Conservation (phyloP, 2,797 vertebrate genomes). For the Poecilia gillii region DNA sequence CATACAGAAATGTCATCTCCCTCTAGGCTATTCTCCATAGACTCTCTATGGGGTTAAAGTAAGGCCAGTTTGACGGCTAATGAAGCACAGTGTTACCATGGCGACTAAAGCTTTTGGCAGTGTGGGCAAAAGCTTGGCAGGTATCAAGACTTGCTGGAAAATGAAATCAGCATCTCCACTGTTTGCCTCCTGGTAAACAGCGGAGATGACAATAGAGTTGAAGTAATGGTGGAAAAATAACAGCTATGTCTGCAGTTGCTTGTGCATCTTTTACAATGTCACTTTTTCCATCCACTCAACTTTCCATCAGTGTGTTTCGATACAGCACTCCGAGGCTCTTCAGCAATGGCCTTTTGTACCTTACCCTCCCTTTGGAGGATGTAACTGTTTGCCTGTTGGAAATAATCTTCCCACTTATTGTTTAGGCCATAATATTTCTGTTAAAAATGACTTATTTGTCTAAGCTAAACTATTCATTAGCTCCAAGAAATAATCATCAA, state of each 20-base stretch:
- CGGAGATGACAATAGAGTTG: background rate
- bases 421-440: background rate
- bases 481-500: background rate
- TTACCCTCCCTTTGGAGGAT: background rate
- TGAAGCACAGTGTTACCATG: background rate
- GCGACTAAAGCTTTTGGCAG: background rate
- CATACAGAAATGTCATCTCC: background rate
- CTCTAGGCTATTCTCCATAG: background rate
- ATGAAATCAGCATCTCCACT: background rate
- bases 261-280: background rate
- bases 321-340: background rate
- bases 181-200: background rate
- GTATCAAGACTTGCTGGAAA: background rate
- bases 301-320: background rate
- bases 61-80: background rate
- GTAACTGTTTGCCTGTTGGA: background rate
- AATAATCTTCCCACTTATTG: background rate
- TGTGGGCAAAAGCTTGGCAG: background rate
- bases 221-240: background rate
- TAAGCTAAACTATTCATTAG: background rate
- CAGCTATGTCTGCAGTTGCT: background rate
- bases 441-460: background rate
- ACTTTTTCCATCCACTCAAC: constrained; percentile 1
- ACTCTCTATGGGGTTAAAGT: background rate
- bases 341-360: background rate